These are phyloP conservation scores for Clivina fossor DNA, from an alignment of 2,888 invertebrate genomes.

Conservation along the genomic window DNA sequence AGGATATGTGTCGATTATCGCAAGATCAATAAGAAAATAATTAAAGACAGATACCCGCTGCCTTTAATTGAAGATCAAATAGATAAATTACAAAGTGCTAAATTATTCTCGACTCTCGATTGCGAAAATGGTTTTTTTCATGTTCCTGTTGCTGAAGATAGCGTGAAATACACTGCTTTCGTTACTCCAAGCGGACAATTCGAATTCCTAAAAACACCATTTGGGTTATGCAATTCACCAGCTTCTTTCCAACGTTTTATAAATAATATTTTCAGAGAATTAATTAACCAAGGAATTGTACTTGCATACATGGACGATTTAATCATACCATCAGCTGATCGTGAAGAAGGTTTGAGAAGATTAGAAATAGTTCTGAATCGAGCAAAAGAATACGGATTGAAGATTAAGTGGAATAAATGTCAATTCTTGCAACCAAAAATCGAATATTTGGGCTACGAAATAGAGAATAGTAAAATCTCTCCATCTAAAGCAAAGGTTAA, in stretches of 20 bases:
- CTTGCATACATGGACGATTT: constrained; percentile 43
- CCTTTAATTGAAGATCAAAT: constrained; percentile 41
- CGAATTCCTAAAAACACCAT: constrained; percentile 42
- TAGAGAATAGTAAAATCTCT: constrained; percentile 27
- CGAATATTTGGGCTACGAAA: constrained; percentile 2
- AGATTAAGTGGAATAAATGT: constrained; percentile 47
- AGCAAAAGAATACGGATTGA: constrained; percentile 40
- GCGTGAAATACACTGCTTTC: constrained; percentile 43
- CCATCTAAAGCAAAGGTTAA: constrained; percentile 7
- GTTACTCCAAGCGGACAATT: constrained; percentile 41
- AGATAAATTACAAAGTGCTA: constrained; percentile 34
- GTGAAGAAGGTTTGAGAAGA: constrained; percentile 41
- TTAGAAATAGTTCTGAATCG: constrained; percentile 42
- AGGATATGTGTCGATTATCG: constrained; percentile 39
- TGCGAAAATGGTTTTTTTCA: constrained; percentile 45
- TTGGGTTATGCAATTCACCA: constrained; percentile 43
- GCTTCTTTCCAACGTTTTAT: constrained; percentile 45
- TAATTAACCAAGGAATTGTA: constrained; percentile 36
- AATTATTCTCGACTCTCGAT: constrained; percentile 38
- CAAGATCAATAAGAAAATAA: constrained; percentile 37
- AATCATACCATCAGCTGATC: constrained; percentile 37
- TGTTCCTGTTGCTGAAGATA: constrained; percentile 39
- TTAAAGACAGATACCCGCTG: constrained; percentile 40
- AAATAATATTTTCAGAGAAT: constrained; percentile 42
- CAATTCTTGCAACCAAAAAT: constrained; percentile 42